Evolutionary conservation across 2,797 vertebrate species (phyloP).

Genomic region (Pelodytes ibericus): DNA sequence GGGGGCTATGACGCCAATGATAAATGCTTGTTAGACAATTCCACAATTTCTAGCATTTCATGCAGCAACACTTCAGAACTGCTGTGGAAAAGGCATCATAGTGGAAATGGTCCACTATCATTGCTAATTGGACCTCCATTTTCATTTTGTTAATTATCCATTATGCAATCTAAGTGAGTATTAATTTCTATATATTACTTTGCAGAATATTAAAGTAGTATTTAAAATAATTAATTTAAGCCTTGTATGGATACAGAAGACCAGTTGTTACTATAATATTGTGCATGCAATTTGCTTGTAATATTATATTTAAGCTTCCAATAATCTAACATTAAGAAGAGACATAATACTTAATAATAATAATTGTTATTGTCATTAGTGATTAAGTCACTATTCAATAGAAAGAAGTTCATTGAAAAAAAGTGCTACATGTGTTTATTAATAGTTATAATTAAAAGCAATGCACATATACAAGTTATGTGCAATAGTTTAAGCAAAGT

Average conservation of each 20-base stretch:
- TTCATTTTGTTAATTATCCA: no score
- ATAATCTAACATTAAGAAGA: conserved; percentile 13
- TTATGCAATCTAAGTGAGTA: no score
- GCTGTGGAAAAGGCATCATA: no score
- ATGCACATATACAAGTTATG: conserved; percentile 15
- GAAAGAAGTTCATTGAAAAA: background rate
- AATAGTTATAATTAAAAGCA: background rate
- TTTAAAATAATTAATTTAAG: conserved; percentile 14
- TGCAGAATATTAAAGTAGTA: background rate
- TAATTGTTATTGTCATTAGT: conserved; percentile 7
- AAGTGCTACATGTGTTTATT: background rate
- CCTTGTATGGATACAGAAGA: background rate
- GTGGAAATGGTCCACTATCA: no score
- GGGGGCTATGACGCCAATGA: no score
- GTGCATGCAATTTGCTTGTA: background rate
- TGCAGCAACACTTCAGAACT: no score
- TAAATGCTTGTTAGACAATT: no score
- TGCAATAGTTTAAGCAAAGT: background rate
- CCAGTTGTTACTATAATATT: conserved; percentile 23
- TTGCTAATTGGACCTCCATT: no score
- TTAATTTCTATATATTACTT: no score
- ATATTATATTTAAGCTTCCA: conserved; percentile 28
- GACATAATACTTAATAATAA: conserved; percentile 10
- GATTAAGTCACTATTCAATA: conserved; percentile 14
- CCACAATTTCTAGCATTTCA: no score